Base-by-base conservation (phyloP, 2,113 vertebrate genomes). In the Thamnophis sirtalis region DNA sequence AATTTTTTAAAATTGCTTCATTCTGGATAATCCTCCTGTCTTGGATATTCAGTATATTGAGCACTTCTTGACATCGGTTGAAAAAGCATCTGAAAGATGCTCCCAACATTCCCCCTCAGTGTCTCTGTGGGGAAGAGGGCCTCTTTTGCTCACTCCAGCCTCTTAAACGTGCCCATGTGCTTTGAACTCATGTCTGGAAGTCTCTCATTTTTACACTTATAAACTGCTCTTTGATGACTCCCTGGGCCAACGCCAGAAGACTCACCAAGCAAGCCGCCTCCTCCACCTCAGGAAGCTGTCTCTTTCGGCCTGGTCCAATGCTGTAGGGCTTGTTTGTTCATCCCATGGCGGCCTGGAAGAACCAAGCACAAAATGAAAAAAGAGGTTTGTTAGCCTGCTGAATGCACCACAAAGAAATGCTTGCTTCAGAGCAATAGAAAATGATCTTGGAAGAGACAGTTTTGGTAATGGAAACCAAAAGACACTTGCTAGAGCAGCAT, bases 221-320 rank as follows among this genome's bases (percentile, higher is more conserved):
- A 80, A 80, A 80, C 17, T 38, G 33, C 33, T 80, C 88, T 5
- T 33, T n/a, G 43, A 7, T 50, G 88, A 19, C 26, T 43, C 19
- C 17, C 22, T n/a, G 8, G 8, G 28, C 11, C 24, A 17, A 22
- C 7, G 80, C 5, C 92, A 21, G 22, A 90, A 92, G 84, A 96
- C 97, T 97, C 96, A 99, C 99, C 96, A 86, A 86, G 98, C 99
- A 93, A 99, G 98, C 53, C 97, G 97, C 88, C 99, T 97, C 80
- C 99, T 98, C 99, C 99, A 99, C 91, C 98, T 96, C 0, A 99
- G 98, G 95, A 99, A 99, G 94, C 95, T 98, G 51, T 99, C 98
- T 91, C 98, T 98, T 96, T 99, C 99, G 1, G 98, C 96, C 89
- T 98, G 98, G 73, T 98, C 97, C 93, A 99, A 97, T n/a, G 96